phyloP scores from a whole-genome alignment of 92 coral and sea anemone genomes.

The Umimayanthus kanabou region DNA sequence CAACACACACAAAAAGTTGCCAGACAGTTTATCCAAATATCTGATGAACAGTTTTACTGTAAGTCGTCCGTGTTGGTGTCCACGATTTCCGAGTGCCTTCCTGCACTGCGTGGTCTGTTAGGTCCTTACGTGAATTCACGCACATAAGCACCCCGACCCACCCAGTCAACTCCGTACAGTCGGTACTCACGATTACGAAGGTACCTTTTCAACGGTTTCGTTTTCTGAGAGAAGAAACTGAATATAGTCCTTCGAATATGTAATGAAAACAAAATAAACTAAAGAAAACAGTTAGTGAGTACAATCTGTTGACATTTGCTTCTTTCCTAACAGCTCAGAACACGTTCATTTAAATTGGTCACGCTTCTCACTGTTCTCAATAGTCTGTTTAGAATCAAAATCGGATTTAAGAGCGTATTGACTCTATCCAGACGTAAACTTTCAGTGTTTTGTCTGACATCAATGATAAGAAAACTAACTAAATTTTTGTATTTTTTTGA shows the following conservation, averaged over 20 bases:
- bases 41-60: not conserved
- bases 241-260: not conserved
- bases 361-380: conserved; percentile 10
- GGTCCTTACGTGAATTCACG: conserved; percentile 35
- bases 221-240: not conserved
- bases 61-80: not conserved
- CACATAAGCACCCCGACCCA: conserved; percentile 16
- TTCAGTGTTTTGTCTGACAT: not conserved
- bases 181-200: not conserved
- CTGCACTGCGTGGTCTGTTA: not conserved
- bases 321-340: conserved; percentile 1
- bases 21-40: not conserved
- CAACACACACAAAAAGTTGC: not conserved
- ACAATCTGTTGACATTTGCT: conserved; percentile 14
- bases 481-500: not conserved
- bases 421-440: not conserved
- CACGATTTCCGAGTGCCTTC: conserved; percentile 15
- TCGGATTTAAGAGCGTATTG: conserved; percentile 1
- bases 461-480: not conserved
- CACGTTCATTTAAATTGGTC: conserved; percentile 26
- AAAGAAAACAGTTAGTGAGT: not conserved
- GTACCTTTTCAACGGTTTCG: not conserved
- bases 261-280: not conserved
- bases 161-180: not conserved
- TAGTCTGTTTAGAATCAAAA: conserved; percentile 21